Conservation (phyloP, 1,140 invertebrate genomes). For the Dinoponera quadriceps region DNA sequence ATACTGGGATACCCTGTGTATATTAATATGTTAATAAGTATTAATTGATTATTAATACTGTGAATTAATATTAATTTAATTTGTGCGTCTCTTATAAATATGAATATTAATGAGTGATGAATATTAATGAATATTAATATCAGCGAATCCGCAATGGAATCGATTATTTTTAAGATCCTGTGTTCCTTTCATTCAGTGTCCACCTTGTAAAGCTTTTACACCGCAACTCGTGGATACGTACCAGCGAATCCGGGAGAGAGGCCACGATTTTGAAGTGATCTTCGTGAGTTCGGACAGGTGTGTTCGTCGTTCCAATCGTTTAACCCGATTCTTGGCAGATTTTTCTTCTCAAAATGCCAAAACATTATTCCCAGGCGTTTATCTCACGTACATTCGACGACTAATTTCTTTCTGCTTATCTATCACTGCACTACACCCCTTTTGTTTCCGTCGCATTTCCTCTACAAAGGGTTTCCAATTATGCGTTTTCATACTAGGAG, state of each 20-base stretch:
- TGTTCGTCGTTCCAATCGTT: conserved; percentile 69
- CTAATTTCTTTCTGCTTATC: conserved; percentile 9
- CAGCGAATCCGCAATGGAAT: not conserved
- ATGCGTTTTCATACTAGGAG: conserved; percentile 84
- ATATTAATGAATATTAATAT: too few species aligned
- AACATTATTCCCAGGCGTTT: not conserved
- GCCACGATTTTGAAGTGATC: conserved; percentile 91
- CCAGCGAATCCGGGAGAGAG: conserved; percentile 88
- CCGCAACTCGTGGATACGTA: conserved; percentile 91
- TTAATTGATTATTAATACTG: too few species aligned
- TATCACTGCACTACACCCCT: not conserved
- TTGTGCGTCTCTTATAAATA: too few species aligned
- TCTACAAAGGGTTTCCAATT: conserved; percentile 26
- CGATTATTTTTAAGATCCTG: not conserved
- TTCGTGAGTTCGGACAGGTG: conserved; percentile 94
- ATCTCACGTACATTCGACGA: conserved; percentile 8
- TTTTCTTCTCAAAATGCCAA: conserved; percentile 3
- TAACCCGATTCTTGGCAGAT: conserved; percentile 11
- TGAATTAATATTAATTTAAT: too few species aligned
- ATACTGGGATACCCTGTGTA: too few species aligned
- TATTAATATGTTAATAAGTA: too few species aligned
- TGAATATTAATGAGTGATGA: too few species aligned
- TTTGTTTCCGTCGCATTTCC: not conserved
- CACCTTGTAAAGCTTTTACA: conserved; percentile 93
- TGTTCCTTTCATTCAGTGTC: conserved; percentile 88